Evolutionary conservation across 2,888 invertebrate species (phyloP), one percentile per base, ranked within the genome.

Genomic region (Hyppa rectilinea): DNA sequence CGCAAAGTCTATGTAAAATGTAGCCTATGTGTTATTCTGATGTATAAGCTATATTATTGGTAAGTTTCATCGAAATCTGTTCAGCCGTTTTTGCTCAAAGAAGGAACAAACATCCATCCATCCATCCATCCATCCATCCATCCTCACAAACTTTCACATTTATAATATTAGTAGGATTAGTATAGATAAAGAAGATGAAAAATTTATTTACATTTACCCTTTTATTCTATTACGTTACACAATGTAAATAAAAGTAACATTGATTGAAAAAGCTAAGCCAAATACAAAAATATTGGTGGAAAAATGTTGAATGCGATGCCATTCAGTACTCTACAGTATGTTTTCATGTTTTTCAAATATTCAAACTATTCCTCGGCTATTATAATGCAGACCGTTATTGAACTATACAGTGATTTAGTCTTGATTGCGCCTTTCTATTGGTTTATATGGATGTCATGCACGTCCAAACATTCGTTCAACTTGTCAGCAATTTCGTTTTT

Each of bases 301-400:
- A 53, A 75, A 40, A 47, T 47, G 29, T 47, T 76, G 34, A 40
- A 69, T 34, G 5, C 34, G 23, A 10, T 40, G 10, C 38, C 53
- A 55, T 71, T 53, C 45, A 67, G 45, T 45, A 20, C n/a, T 23
- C 23, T 26, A 17, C 45, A 67, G 26, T 26, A 62, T 63, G 64
- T 64, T 70, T 73, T 31, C 52, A 38, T 67, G 26, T 71, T 75
- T 71, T 76, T 47, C 14, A 55, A 65, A 76, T 67, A 67, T 71
- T 40, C 34, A 20, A 75, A 43, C 38, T 55, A 36, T 69, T 71
- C n/a, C 17, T 36, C 29, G 14, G 38, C 71, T 36, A 78, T 55
- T 36, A 59, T 10, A 49, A 74, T 78, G 71, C 47, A 43, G n/a
- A 26, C 34, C 29, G 17, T 23, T 58, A 58, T 73, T 77, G 71